Conservation (phyloP, 2,113 vertebrate genomes). For the Paradoxurus hermaphroditus region DNA sequence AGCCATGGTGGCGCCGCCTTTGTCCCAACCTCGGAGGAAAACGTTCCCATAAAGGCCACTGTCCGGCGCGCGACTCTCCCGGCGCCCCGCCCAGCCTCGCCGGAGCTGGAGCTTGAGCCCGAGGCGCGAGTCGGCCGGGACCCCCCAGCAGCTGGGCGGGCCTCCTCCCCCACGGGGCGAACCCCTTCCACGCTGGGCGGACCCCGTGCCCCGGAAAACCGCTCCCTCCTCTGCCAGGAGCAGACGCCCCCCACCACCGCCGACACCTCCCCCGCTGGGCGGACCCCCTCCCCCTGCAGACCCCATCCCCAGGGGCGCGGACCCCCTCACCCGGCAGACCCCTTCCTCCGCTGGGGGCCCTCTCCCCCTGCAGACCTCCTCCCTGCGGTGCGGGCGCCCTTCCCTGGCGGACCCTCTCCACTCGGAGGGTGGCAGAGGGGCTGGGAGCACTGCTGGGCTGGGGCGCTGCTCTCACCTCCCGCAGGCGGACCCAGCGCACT, state of each 20-base stretch:
- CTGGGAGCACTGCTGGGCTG: neutral
- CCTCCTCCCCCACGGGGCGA: neutral
- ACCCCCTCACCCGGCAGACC: too few species aligned
- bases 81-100: neutral
- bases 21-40: slow-evolving; percentile 24
- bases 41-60: neutral
- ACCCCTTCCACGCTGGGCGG: neutral
- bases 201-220: neutral
- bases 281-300: too few species aligned
- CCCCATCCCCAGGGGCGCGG: too few species aligned
- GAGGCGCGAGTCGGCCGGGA: neutral
- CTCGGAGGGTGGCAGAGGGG: too few species aligned
- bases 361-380: neutral
- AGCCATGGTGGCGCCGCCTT: slow-evolving; percentile 81
- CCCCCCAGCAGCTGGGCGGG: neutral
- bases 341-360: too few species aligned
- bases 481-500: neutral
- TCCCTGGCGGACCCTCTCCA: too few species aligned
- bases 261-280: neutral
- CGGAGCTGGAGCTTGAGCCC: neutral
- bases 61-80: neutral
- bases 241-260: neutral
- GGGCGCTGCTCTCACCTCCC: neutral
- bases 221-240: neutral
- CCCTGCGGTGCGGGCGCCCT: neutral